Evolutionary conservation across 2,888 invertebrate genomes (phyloP).

Genomic region (Callosobruchus maculatus): DNA sequence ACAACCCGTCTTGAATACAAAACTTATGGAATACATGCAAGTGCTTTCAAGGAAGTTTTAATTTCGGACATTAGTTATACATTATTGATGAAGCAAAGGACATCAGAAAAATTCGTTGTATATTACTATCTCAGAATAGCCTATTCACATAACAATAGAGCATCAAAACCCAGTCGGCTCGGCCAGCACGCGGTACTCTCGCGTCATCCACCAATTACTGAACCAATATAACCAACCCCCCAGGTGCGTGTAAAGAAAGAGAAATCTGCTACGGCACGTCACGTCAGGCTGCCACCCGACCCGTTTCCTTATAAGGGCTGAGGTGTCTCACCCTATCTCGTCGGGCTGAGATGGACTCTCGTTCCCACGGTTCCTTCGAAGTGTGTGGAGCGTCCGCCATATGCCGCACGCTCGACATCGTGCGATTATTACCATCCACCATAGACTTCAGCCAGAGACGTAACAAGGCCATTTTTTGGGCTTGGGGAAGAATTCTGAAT

Average conservation of each 20-base stretch:
- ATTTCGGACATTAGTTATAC: too few species aligned
- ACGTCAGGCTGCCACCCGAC: not conserved
- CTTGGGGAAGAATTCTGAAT: too few species aligned
- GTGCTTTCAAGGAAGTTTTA: too few species aligned
- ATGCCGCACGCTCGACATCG: conserved; percentile 38
- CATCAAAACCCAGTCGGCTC: not conserved
- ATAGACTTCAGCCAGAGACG: not conserved
- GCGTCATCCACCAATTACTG: not conserved
- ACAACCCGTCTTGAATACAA: too few species aligned
- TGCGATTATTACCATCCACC: not conserved
- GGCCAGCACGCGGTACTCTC: not conserved
- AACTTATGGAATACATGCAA: too few species aligned
- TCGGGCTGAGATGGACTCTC: not conserved
- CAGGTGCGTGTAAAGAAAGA: not conserved
- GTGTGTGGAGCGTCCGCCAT: conserved; percentile 36
- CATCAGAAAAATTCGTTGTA: too few species aligned
- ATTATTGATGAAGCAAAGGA: too few species aligned
- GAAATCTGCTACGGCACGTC: not conserved
- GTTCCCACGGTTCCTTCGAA: conserved; percentile 35
- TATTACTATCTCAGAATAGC: too few species aligned
- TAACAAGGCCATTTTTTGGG: too few species aligned
- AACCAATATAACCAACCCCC: not conserved
- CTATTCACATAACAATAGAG: not conserved
- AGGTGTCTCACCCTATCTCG: not conserved
- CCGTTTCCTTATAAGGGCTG: not conserved